Conservation (phyloP, 2,113 vertebrate species). For the Lagopus leucura region DNA sequence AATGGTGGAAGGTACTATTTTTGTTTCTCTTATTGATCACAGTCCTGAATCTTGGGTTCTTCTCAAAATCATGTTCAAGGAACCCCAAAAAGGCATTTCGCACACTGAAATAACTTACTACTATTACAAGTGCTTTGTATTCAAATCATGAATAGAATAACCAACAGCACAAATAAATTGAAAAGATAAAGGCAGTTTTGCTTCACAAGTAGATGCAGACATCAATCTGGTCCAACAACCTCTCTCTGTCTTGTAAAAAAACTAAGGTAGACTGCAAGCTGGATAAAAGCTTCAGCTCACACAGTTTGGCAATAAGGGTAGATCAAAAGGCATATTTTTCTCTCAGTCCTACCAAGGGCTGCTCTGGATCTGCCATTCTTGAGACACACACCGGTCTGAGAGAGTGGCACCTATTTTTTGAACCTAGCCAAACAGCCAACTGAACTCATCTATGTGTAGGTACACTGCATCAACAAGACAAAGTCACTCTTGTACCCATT, state of each 20-base stretch:
- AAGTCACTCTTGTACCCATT: neutral
- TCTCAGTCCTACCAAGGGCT: neutral
- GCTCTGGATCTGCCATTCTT: neutral
- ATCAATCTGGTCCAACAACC: neutral
- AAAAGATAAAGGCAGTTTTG: neutral
- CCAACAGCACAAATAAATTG: neutral
- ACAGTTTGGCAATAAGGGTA: neutral
- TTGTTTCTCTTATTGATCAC: neutral
- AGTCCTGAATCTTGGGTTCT: neutral
- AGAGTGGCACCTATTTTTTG: neutral
- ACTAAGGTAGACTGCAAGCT: neutral
- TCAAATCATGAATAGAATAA: neutral
- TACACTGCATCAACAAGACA: neutral
- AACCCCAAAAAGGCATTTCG: neutral
- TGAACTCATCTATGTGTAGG: neutral
- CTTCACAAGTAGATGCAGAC: neutral
- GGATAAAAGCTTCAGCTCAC: neutral
- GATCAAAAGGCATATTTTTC: neutral
- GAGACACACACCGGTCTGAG: neutral
- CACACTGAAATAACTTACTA: neutral
- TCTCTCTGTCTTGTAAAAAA: neutral
- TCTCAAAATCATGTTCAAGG: neutral
- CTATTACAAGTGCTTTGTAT: neutral
- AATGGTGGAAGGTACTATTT: neutral
- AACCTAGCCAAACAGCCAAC: neutral